Base-by-base conservation (phyloP, 2,888 invertebrate genomes). In the Molorchus minor region DNA sequence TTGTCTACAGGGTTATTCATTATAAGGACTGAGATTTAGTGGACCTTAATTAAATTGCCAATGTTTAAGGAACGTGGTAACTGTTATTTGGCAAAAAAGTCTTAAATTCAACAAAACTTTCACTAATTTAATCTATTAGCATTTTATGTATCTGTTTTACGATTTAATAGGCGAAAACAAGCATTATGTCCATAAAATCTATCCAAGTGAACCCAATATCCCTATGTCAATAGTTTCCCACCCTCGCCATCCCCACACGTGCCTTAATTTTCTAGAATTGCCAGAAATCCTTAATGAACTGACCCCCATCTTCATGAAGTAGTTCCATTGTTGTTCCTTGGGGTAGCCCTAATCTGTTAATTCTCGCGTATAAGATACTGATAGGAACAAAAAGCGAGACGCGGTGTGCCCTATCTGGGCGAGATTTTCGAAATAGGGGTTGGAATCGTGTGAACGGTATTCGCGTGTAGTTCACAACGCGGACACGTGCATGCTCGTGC, bases 401-500 rank as follows among this genome's bases (percentile, higher is more conserved):
- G 16, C 51, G 47, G 38, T 43, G 45, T 58, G 55, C 57, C 45
- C 47, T 55, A 56, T 62, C 58, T 41, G 61, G 35, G 56, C 29
- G 36, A 55, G 63, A 66, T 63, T 64, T 58, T 2, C 53, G 58
- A 64, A 62, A 65, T 67, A 62, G 58, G 68, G 66, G 68, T 61
- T 56, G 70, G 41, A 58, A 67, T 71, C 74, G 74, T 75, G 78
- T 77, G 78, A 78, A 77, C 75, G 72, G 60, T 61, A 70, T 68
- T 73, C 75, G 75, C 74, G 74, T 74, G 74, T 69, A 67, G 77
- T 77, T 77, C 78, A 77, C 78, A 78, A 74, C 75, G 75, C 61
- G 70, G 71, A 63, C 75, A 73, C 74, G 75, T 76, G 75, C 65
- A 62, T 55, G 68, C 71, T 71, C 74, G 74, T 71, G 74, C 66